phyloP scores from a whole-genome alignment of 1,140 invertebrate species.

The Cotesia chilonis region DNA sequence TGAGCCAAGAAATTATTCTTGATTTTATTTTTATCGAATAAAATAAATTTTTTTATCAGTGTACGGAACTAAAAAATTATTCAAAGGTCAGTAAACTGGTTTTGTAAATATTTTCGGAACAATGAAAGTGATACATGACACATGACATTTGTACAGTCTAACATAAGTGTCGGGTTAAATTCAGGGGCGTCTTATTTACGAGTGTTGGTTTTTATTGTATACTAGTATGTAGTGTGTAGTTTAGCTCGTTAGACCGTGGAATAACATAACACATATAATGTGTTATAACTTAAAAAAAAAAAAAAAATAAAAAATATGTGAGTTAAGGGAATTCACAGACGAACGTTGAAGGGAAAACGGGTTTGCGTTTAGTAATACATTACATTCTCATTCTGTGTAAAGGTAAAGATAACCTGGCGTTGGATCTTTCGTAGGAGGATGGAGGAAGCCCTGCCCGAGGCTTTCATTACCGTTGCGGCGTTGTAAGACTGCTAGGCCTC shows the following conservation, averaged over 20 bases:
- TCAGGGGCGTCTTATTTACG: slow-evolving; percentile 43
- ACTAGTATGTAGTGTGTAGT: no score
- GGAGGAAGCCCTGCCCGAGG: slow-evolving; percentile 53
- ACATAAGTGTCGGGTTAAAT: slow-evolving; percentile 43
- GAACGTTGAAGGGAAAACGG: slow-evolving; percentile 42
- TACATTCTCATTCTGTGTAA: neutral
- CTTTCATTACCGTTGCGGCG: slow-evolving; percentile 59
- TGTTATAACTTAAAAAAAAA: no score
- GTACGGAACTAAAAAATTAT: no score
- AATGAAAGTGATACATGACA: slow-evolving; percentile 16
- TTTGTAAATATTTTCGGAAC: slow-evolving; percentile 4
- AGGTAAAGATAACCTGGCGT: slow-evolving; percentile 6
- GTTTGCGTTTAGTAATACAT: slow-evolving; percentile 46
- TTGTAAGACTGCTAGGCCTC: slow-evolving; percentile 56
- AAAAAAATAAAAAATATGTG: no score
- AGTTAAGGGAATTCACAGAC: no score
- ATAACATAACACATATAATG: no score
- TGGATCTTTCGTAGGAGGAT: slow-evolving; percentile 44
- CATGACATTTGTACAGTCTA: neutral
- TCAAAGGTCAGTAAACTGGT: no score
- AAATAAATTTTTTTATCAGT: no score
- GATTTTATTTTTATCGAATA: no score
- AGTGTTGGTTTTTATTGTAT: slow-evolving; percentile 27
- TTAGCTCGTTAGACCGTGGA: slow-evolving; percentile 46
- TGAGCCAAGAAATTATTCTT: no score